These are phyloP conservation scores for Perizoma affinitatum DNA, from an alignment of 2,888 invertebrate species.

Conservation along the genomic window DNA sequence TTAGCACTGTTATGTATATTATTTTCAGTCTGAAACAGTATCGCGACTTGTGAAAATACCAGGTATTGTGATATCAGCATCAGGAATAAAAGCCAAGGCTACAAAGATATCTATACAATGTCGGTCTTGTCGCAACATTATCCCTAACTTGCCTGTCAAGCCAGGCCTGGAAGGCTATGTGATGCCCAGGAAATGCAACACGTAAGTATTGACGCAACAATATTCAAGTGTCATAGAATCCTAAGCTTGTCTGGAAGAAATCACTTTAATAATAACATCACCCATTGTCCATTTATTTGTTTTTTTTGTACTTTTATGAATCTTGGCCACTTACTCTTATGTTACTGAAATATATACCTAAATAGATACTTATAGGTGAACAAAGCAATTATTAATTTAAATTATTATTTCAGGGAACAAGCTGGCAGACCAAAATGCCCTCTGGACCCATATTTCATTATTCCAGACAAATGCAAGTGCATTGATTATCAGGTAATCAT, in stretches of 20 bases:
- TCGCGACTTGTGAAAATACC: conserved; percentile 97
- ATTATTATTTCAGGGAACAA: conserved; percentile 88
- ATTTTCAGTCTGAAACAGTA: conserved; percentile 93
- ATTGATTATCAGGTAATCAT: conserved; percentile 94
- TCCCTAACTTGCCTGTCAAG: conserved; percentile 95
- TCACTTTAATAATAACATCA: neutral
- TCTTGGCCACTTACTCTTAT: no score
- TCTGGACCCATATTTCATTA: conserved; percentile 98
- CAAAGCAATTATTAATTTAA: neutral
- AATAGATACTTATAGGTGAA: no score
- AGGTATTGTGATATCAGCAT: conserved; percentile 97
- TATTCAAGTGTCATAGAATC: neutral
- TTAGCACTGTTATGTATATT: neutral
- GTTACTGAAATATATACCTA: no score
- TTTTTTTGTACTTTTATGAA: no score
- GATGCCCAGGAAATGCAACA: conserved; percentile 96
- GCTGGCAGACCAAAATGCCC: conserved; percentile 97
- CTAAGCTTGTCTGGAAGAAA: neutral
- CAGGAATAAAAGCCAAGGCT: conserved; percentile 97
- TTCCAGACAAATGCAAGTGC: conserved; percentile 98
- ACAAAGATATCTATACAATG: conserved; percentile 98
- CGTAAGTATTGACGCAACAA: conserved; percentile 86
- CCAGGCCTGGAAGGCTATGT: conserved; percentile 98
- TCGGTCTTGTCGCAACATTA: conserved; percentile 94
- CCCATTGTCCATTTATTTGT: neutral